Base-by-base conservation (phyloP, 2,113 vertebrate species). In the Platysternon megacephalum region DNA sequence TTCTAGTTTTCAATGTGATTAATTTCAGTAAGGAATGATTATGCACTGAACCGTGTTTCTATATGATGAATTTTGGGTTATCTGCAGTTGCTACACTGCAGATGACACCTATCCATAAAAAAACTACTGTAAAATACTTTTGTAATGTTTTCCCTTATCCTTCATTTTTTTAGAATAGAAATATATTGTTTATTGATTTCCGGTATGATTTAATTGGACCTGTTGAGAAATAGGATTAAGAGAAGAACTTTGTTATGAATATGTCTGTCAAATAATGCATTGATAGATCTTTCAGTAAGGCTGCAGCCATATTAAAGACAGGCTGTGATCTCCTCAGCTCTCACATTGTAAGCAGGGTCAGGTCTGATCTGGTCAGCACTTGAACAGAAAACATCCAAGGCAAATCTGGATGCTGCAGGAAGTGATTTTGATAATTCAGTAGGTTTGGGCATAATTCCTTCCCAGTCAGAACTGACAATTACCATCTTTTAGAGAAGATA, bases 91-190 rank as follows among this genome's bases (percentile, higher is more conserved):
- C 19, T 35, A 29, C 5, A 14, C 89, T 48, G 4, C 3, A 1
- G 0, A 0, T 44, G 0, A 84, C 49, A 11, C 22, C 2, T 89
- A 0, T 68, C 76, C 19, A 22, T 86, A 90, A 81, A 53, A 85
- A 61, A 1, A 22, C 3, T 55, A 2, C 2, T 90, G 16, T 3
- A 19, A 26, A 24, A 44, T 13, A 1, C 8, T 72, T 56, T 7
- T 81, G 52, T 49, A 86, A 10, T 72, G 4, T 91, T 95, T 88
- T 81, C 35, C 11, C 10, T 61, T 8, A 52, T 83, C 14, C 16
- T 61, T 3, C 10, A 53, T 21, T 13, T 88, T 29, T 81, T 55
- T 58, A 19, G 26, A 82, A 80, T 52, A 83, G 1, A 58, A 81
- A 82, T 44, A 82, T 39, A 0, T 1, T 19, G 1, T 14, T n/a